Percentiles rank a stretch among this genome's conserved stretches.
These are phyloP conservation scores for Drosophila equinoxialis DNA, from an alignment of 1,140 invertebrate genomes.

Conservation along the genomic window DNA sequence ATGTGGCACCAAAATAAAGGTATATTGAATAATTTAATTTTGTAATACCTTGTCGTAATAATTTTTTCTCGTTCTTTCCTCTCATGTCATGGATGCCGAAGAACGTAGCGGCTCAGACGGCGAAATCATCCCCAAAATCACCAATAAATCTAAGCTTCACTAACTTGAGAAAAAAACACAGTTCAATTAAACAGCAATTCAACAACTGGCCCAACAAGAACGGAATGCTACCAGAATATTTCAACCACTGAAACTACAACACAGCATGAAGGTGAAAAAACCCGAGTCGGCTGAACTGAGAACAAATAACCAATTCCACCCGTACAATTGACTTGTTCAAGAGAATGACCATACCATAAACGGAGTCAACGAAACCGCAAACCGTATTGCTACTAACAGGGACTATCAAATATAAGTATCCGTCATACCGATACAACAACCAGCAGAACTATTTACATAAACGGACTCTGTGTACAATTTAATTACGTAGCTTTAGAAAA, in stretches of 20 bases:
- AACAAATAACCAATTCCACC: constrained; percentile 37
- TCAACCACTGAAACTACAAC: constrained; percentile 38
- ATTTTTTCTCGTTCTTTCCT: not conserved
- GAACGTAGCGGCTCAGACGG: constrained; percentile 86
- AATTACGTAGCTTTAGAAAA: not conserved
- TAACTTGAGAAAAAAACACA: constrained; percentile 58
- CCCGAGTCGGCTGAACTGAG: constrained; percentile 44
- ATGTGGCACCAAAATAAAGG: too few species aligned
- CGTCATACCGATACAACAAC: constrained; percentile 44
- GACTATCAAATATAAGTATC: constrained; percentile 47
- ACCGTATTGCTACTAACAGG: constrained; percentile 53
- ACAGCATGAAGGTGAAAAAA: constrained; percentile 36
- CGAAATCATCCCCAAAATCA: constrained; percentile 29
- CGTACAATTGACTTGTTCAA: too few species aligned
- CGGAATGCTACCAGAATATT: constrained; percentile 59
- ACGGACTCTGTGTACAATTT: too few species aligned
- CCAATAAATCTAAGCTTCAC: constrained; percentile 36
- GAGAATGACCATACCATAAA: constrained; percentile 68
- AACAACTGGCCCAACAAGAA: constrained; percentile 58
- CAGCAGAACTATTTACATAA: constrained; percentile 34
- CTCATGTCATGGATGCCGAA: constrained; percentile 93
- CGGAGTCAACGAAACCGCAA: constrained; percentile 63
- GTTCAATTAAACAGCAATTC: constrained; percentile 52
- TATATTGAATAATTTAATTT: constrained; percentile 13
- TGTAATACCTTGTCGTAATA: not conserved